Conservation (phyloP, 2,113 vertebrate genomes). For the Sprattus sprattus region DNA sequence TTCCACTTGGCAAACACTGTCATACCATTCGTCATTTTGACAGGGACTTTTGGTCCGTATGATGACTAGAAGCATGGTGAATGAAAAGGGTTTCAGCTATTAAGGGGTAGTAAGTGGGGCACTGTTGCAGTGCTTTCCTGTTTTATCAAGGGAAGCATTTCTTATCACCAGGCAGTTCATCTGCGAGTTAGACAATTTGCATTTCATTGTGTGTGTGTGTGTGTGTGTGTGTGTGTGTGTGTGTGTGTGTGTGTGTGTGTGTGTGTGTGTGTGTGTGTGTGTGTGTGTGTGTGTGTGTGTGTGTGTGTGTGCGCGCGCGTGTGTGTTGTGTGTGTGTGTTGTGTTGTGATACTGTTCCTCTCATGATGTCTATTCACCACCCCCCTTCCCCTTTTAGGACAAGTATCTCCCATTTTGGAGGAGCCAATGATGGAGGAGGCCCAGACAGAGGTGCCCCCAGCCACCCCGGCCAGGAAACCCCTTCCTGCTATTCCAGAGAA, state of each 20-base stretch:
- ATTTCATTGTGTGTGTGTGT: not conserved
- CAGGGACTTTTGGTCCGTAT: not conserved
- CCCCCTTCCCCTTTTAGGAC: conserved; percentile 41
- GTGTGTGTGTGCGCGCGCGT: not conserved
- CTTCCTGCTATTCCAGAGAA: conserved; percentile 71
- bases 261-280: not conserved
- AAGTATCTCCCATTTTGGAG: conserved; percentile 46
- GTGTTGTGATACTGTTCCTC: not conserved
- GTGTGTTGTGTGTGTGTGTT: too few relatives aligned
- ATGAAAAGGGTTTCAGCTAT: not conserved
- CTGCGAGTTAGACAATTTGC: not conserved
- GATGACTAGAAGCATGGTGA: not conserved
- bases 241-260: not conserved
- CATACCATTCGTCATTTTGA: not conserved
- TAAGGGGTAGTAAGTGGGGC: too few relatives aligned
- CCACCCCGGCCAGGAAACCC: conserved; percentile 61
- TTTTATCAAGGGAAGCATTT: not conserved
- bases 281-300: not conserved
- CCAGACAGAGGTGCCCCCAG: conserved; percentile 40
- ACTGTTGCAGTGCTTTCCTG: not conserved
- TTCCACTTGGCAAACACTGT: not conserved
- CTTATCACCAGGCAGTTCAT: not conserved
- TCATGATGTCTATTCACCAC: not conserved
- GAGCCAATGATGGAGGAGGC: conserved; percentile 36
- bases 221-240: not conserved